phyloP scores from a whole-genome alignment of 2,888 invertebrate species.

The Crioceris asparagi region DNA sequence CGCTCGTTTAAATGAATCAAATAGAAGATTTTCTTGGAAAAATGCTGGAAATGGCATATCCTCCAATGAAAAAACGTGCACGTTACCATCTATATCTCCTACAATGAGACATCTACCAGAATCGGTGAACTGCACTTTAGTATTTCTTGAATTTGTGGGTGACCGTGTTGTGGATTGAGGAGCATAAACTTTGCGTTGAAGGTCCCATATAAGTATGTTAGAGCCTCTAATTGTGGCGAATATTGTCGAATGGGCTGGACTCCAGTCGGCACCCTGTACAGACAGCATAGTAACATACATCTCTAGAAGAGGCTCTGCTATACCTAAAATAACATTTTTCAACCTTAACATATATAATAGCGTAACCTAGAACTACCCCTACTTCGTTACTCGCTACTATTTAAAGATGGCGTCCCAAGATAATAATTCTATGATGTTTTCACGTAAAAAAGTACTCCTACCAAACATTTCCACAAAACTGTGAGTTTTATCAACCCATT shows the following conservation, averaged over 20 bases:
- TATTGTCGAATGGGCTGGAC: slow-evolving; percentile 65
- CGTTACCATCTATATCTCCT: slow-evolving; percentile 57
- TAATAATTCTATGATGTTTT: too few species aligned
- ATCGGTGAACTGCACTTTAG: slow-evolving; percentile 50
- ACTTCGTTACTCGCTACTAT: too few species aligned
- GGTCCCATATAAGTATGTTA: slow-evolving; percentile 67
- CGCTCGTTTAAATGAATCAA: slow-evolving; percentile 51
- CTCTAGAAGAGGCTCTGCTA: slow-evolving; percentile 41
- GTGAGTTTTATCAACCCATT: too few species aligned
- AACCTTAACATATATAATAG: too few species aligned
- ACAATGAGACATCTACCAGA: slow-evolving; percentile 49
- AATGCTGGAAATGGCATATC: slow-evolving; percentile 66
- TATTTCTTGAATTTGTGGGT: slow-evolving; percentile 39
- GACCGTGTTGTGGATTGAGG: slow-evolving; percentile 52
- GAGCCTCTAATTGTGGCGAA: slow-evolving; percentile 56
- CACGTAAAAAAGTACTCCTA: too few species aligned
- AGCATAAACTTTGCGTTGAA: slow-evolving; percentile 58
- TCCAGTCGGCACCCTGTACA: slow-evolving; percentile 53
- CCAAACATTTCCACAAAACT: too few species aligned
- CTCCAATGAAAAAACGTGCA: slow-evolving; percentile 58
- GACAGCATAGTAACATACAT: slow-evolving; percentile 40
- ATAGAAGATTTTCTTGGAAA: slow-evolving; percentile 53
- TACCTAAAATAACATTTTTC: slow-evolving; percentile 29
- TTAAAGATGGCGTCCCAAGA: too few species aligned
- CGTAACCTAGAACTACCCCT: too few species aligned